phyloP scores from a whole-genome alignment of 2,113 vertebrate genomes.

The Chinchilla lanigera region DNA sequence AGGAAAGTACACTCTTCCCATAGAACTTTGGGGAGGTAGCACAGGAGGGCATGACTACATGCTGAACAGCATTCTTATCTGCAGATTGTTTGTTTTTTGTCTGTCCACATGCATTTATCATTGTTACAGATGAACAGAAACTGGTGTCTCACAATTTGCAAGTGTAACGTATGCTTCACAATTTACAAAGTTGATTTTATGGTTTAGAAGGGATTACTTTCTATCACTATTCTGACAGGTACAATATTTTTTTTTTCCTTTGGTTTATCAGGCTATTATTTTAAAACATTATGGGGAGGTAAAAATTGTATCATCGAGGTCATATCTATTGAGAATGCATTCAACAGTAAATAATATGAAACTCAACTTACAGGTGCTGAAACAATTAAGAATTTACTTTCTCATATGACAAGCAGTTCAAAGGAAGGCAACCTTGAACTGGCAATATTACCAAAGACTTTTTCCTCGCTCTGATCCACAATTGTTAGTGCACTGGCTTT shows the following conservation, averaged over 20 bases:
- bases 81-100: background rate
- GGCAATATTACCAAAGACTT: background rate
- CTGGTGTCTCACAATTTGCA: conserved; percentile 50
- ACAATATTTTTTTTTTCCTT: conserved; percentile 21
- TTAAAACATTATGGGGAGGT: conserved; percentile 32
- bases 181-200: conserved; percentile 53
- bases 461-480: conserved; percentile 16
- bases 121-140: conserved; percentile 41
- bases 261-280: conserved; percentile 23
- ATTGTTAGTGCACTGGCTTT: background rate
- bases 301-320: background rate
- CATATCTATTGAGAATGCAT: conserved; percentile 28
- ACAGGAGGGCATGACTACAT: background rate
- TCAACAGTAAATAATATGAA: conserved; percentile 63
- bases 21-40: background rate
- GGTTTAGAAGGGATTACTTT: conserved; percentile 25
- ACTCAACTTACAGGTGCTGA: conserved; percentile 20
- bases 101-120: conserved; percentile 20
- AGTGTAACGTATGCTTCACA: conserved; percentile 22
- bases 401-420: conserved; percentile 13
- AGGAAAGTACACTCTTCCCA: background rate
- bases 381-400: conserved; percentile 56
- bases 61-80: background rate
- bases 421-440: background rate
- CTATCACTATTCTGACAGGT: conserved; percentile 50